phyloP scores from a whole-genome alignment of 1,140 invertebrate species.

The Drosophila parabipectinata region DNA sequence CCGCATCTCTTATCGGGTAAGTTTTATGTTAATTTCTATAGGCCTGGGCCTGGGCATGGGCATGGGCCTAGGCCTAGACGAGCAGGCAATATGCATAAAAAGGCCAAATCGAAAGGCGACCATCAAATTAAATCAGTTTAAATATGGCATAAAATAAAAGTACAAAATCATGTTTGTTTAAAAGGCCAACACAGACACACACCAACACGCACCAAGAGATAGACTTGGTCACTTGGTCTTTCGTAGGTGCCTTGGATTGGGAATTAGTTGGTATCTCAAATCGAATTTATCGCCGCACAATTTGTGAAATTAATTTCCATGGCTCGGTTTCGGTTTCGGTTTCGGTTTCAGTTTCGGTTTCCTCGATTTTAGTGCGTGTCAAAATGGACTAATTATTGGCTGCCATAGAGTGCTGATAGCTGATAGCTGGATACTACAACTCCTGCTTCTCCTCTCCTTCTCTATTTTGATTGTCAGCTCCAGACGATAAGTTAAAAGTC shows the following conservation, averaged over 20 bases:
- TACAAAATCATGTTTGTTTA: slow-evolving; percentile 74
- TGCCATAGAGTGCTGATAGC: neutral
- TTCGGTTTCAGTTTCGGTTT: slow-evolving; percentile 13
- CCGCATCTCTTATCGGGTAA: slow-evolving; percentile 12
- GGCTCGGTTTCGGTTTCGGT: neutral
- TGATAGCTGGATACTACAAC: neutral
- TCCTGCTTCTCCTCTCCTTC: neutral
- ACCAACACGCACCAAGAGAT: neutral
- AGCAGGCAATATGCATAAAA: slow-evolving; percentile 42
- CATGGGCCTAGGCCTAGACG: neutral
- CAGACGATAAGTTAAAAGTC: slow-evolving; percentile 74
- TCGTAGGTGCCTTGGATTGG: neutral
- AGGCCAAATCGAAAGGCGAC: slow-evolving; percentile 28
- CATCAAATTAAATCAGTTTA: slow-evolving; percentile 70
- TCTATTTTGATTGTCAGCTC: slow-evolving; percentile 64
- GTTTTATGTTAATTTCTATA: slow-evolving; percentile 47
- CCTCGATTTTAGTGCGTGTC: slow-evolving; percentile 30
- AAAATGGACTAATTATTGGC: slow-evolving; percentile 55
- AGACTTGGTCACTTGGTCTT: too few species aligned
- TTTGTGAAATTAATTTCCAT: slow-evolving; percentile 73
- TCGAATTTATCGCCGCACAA: slow-evolving; percentile 55
- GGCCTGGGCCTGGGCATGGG: neutral
- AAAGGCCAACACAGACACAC: slow-evolving; percentile 41
- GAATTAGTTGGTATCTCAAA: slow-evolving; percentile 23
- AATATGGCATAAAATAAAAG: slow-evolving; percentile 72